Evolutionary conservation across 2,888 invertebrate species (phyloP).

Genomic region (Alcis repandata): DNA sequence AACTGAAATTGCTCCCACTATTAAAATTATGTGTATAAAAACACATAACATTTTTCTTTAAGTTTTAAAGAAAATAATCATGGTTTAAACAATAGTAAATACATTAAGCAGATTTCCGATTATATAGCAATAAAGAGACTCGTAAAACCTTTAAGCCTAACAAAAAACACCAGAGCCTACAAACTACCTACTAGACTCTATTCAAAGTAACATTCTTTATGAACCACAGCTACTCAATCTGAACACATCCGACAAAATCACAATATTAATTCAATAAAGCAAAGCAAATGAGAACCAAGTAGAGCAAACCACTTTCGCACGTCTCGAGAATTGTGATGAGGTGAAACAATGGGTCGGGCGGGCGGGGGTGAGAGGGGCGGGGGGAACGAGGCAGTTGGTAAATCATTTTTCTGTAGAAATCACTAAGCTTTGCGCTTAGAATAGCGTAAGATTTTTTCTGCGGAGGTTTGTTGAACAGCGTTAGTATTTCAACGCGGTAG

Average conservation of each 20-base stretch:
- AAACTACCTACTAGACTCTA: not conserved
- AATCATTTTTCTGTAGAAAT: constrained; percentile 68
- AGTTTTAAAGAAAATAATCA: too few species aligned
- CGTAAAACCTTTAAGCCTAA: too few species aligned
- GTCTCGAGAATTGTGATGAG: constrained; percentile 70
- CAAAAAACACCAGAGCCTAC: not conserved
- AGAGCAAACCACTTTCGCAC: constrained; percentile 51
- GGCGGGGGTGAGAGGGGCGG: constrained; percentile 49
- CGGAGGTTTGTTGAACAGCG: constrained; percentile 21
- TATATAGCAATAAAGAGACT: not conserved
- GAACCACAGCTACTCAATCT: constrained; percentile 5
- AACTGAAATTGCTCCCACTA: too few species aligned
- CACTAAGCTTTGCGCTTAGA: constrained; percentile 61
- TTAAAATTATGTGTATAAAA: too few species aligned
- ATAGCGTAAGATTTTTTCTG: constrained; percentile 38
- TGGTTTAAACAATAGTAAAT: too few species aligned
- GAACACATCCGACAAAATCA: constrained; percentile 31
- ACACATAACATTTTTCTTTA: too few species aligned
- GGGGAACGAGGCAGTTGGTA: constrained; percentile 58
- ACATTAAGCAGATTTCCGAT: too few species aligned
- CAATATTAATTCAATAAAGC: constrained; percentile 38
- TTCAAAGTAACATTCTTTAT: not conserved
- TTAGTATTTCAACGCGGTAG: not conserved
- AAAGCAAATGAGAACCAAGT: constrained; percentile 39
- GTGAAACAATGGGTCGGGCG: constrained; percentile 64